Evolutionary conservation across 2,113 vertebrate species (phyloP), one percentile per base, ranked within the genome.

Genomic region (Stegostoma tigrinum): DNA sequence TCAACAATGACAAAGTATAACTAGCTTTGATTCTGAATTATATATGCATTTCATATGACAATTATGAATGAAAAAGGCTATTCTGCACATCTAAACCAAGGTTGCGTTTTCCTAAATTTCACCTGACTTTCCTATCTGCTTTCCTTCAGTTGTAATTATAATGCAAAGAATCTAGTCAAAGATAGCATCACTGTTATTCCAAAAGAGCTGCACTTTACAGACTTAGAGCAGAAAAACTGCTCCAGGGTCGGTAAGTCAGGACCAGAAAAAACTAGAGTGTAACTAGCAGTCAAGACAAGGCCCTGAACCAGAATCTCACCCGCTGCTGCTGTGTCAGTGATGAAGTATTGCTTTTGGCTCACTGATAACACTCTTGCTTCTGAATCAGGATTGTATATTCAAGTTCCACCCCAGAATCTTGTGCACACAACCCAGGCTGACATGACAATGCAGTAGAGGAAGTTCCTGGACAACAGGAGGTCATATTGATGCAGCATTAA

Each of bases 1-100:
- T 72, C 24, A 75, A 45, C 17, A 48, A 70, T 27, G 38, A 2
- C 15, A 24, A 45, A 45, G 42, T 66, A 68, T 12, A 68, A 70
- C n/a, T n/a, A 94, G 21, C 3, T 94, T 94, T 68, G 15, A 34
- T 64, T 91, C 15, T 94, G 66, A 23, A 68, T 17, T 61, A 30
- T 23, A 94, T 24, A 94, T 45, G n/a, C 64, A 27, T 21, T 67
- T 72, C 66, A 30, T 67, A 70, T 45, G 38, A 42, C 64, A 95
- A 95, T 15, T 48, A 95, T 94, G 61, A 94, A 94, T 61, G 52
- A 89, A 55, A 12, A 80, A 80, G 75, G 75, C 75, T 38, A 80
- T 80, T 80, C 34, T 80, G 12, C 34, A 4, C 80, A 83, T 21
- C 52, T 3, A 64, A 15, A 93, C 19, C 34, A 38, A 66, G 1